Base-by-base conservation (phyloP, 2,113 vertebrate species). In the Nicator chloris region DNA sequence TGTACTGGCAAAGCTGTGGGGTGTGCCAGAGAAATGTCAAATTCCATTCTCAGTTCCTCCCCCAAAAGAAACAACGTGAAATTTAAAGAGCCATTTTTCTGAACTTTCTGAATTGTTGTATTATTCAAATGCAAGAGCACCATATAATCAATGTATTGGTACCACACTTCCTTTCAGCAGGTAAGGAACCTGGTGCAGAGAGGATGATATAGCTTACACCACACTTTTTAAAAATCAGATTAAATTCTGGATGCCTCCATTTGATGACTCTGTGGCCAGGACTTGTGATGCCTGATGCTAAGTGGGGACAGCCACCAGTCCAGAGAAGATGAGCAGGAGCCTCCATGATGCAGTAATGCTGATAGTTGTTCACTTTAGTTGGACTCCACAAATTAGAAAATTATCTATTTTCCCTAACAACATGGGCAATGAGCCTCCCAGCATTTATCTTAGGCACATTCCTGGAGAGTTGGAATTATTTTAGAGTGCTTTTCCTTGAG, bases 281-380 rank as follows among this genome's bases (percentile, higher is more conserved):
- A 51, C 16, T 56, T 37, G 20, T 39, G 60, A 37, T 20, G 42
- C 31, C 33, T 50, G 20, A 49, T 24, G 27, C 7, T n/a, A 53
- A 82, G 71, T 0, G 0, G 18, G 54, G 40, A 22, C 40, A 60
- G 18, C 15, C 44, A 80, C 31, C 20, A 42, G 18, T 8, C 15
- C 31, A 50, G 61, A 68, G 56, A 28, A 71, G 15, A 26, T n/a
- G 31, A 87, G 22, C 47, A 63, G 78, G 39, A 84, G 18, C 19
- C 11, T 71, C 63, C 39, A 17, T 22, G 27, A 33, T 4, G 9
- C 40, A 47, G 16, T 15, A 71, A 37, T n/a, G 19, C 6, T 87
- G 33, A 49, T 35, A 31, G 7, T 16, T 63, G 13, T 57, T 44
- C 23, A 10, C 22, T 59, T 75, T 12, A 63, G 20, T 3, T 65